These are phyloP conservation scores for Sebastes elongatus DNA, from an alignment of 2,797 vertebrate genomes.

Conservation along the genomic window DNA sequence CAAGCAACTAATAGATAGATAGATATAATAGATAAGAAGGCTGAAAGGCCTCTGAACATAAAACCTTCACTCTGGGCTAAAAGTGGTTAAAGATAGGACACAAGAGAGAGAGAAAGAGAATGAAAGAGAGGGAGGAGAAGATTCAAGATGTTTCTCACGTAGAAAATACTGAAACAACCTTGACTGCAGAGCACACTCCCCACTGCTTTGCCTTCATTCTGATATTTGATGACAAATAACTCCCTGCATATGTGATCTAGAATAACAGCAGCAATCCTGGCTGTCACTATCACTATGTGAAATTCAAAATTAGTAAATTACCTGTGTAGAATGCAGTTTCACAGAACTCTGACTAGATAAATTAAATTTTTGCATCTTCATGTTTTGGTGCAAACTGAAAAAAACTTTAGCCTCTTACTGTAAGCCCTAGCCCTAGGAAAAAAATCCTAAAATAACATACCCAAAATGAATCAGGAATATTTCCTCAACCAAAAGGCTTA, in stretches of 20 bases:
- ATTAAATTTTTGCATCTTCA: neutral
- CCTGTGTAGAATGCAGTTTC: neutral
- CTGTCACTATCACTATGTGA: neutral
- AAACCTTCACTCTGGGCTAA: neutral
- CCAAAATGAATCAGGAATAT: no score
- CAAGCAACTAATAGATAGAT: neutral
- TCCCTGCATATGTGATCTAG: neutral
- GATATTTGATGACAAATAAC: neutral
- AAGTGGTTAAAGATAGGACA: neutral
- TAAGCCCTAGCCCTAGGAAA: no score
- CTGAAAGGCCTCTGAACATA: neutral
- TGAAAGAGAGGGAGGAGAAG: neutral
- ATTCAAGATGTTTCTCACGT: neutral
- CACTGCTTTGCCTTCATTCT: neutral
- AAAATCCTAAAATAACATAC: no score
- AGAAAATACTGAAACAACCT: no score
- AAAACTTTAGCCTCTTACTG: neutral
- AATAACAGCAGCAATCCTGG: neutral
- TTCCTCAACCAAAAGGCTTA: neutral
- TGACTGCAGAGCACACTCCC: neutral
- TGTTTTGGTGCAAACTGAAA: neutral
- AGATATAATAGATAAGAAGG: neutral
- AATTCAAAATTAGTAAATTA: neutral
- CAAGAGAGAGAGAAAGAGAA: neutral
- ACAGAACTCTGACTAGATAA: neutral